phyloP scores from a whole-genome alignment of 2,888 invertebrate genomes.

The Lepidochitona cinerea region DNA sequence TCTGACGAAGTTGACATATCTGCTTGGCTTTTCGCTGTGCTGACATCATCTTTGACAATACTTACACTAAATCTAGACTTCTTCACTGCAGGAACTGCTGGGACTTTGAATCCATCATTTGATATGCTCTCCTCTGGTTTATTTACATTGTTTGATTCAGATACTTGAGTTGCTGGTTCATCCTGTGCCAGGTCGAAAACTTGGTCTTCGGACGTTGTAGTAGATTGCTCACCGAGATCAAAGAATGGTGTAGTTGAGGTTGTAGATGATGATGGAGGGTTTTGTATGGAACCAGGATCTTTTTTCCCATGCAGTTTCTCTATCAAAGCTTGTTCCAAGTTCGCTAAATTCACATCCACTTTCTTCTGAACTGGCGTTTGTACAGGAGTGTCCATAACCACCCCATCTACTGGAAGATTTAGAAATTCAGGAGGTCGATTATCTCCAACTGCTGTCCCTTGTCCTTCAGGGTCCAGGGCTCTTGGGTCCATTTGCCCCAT shows the following conservation, averaged over 20 bases:
- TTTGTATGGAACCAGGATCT: not conserved
- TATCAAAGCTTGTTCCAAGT: conserved; percentile 62
- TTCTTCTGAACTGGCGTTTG: conserved; percentile 38
- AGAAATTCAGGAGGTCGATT: not conserved
- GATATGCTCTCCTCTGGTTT: not conserved
- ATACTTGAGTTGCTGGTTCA: not conserved
- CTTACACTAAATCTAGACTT: conserved; percentile 3
- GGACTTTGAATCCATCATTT: not conserved
- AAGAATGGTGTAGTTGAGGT: not conserved
- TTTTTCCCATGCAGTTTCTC: conserved; percentile 57
- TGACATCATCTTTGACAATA: conserved; percentile 4
- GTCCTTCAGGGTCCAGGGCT: not conserved
- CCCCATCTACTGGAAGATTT: not conserved
- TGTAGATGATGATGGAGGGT: not conserved
- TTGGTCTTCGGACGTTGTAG: not conserved
- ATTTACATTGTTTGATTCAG: not conserved
- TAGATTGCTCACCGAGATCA: not conserved
- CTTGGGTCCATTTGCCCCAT: not conserved
- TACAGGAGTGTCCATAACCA: not conserved
- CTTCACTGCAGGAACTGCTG: not conserved
- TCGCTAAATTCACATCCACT: conserved; percentile 39
- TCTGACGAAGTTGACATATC: not conserved
- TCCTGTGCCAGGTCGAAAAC: not conserved
- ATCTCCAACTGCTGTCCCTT: not conserved
- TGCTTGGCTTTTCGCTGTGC: too few relatives aligned